phyloP scores from a whole-genome alignment of 2,113 vertebrate genomes.

The Carettochelys insculpta region DNA sequence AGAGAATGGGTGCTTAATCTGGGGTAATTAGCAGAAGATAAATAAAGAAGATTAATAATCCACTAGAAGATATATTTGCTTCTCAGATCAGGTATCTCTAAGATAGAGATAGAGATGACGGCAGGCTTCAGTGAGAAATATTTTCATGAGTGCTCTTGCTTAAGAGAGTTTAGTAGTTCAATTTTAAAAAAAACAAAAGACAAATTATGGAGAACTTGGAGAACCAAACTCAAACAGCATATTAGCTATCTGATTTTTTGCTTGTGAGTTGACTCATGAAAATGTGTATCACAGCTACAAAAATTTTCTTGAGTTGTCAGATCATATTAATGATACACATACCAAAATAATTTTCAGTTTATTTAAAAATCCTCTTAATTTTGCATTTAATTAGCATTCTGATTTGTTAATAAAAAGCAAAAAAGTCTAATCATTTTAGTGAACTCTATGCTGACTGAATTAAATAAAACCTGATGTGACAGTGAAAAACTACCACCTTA shows the following conservation, averaged over 20 bases:
- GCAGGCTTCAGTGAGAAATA: too few species aligned
- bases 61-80: too few species aligned
- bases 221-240: background rate
- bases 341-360: background rate
- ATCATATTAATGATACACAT: background rate
- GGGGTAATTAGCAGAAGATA: too few species aligned
- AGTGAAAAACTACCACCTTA: background rate
- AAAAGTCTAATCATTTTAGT: conserved; percentile 11
- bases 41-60: too few species aligned
- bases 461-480: background rate
- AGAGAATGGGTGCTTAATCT: background rate
- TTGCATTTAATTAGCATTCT: conserved; percentile 7
- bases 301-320: background rate
- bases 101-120: too few species aligned
- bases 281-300: background rate
- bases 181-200: too few species aligned
- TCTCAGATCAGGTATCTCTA: too few species aligned
- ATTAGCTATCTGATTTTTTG: background rate
- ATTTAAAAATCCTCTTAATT: background rate
- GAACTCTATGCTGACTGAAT: background rate
- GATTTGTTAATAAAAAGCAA: background rate
- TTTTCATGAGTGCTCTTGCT: too few species aligned
- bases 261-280: background rate
- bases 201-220: background rate
- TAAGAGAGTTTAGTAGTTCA: too few species aligned